Evolutionary conservation across 1,140 invertebrate genomes (phyloP).

Genomic region (Stegodyphus dumicola): DNA sequence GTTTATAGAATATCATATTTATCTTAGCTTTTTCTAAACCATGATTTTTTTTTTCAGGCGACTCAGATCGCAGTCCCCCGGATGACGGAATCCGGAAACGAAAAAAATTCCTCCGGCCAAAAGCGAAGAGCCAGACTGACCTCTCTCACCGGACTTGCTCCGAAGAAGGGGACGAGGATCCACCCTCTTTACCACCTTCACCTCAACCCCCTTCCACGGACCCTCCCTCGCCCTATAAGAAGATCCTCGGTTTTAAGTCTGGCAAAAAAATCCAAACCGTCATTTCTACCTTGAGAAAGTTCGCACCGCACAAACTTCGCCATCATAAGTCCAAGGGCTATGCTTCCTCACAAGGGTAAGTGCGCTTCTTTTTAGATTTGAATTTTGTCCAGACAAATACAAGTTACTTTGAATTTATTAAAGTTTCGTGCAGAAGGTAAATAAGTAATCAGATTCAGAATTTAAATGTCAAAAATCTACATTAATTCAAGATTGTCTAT

Average conservation of each 20-base stretch:
- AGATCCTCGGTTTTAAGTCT: constrained; percentile 37
- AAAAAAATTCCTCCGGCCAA: constrained; percentile 30
- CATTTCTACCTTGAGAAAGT: constrained; percentile 59
- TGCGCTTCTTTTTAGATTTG: not conserved
- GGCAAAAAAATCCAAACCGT: constrained; percentile 59
- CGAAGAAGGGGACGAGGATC: constrained; percentile 26
- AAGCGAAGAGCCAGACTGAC: constrained; percentile 54
- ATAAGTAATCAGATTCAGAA: no score
- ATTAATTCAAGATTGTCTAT: no score
- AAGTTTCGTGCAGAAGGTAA: no score
- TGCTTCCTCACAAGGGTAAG: constrained; percentile 18
- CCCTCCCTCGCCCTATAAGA: constrained; percentile 25
- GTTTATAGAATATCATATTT: no score
- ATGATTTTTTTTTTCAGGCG: not conserved
- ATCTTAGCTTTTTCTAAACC: no score
- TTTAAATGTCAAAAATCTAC: no score
- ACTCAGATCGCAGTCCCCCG: constrained; percentile 45
- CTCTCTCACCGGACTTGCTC: constrained; percentile 1
- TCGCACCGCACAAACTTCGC: constrained; percentile 40
- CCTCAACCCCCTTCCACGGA: constrained; percentile 9
- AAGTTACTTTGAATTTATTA: no score
- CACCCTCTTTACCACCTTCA: constrained; percentile 11
- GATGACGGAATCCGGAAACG: constrained; percentile 33
- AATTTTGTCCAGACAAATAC: no score
- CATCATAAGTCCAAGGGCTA: constrained; percentile 17